Conservation (phyloP, 2,888 invertebrate species). For the Cinara cedri region DNA sequence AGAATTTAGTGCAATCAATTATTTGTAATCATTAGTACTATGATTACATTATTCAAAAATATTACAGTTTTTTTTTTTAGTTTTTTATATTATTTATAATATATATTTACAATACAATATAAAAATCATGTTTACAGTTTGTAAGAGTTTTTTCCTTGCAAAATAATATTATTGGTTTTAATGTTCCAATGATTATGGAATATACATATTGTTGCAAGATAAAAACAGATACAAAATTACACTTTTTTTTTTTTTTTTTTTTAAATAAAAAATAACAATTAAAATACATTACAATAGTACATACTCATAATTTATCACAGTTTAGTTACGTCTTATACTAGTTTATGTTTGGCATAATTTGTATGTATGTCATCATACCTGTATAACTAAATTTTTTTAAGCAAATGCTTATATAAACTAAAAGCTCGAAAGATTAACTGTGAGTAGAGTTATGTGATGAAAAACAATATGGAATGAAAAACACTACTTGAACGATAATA, state of each 20-base stretch:
- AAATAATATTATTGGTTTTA: constrained; percentile 12
- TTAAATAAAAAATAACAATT: constrained; percentile 49
- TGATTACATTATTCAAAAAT: constrained; percentile 42
- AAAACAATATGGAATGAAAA: constrained; percentile 54
- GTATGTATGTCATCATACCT: constrained; percentile 54
- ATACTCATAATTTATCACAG: constrained; percentile 56
- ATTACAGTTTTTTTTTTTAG: constrained; percentile 24
- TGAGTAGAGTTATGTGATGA: constrained; percentile 46
- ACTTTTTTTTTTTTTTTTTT: constrained; percentile 33
- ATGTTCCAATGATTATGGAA: constrained; percentile 7
- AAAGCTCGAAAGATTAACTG: constrained; percentile 51
- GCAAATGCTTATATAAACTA: constrained; percentile 48
- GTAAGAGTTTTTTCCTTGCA: constrained; percentile 43
- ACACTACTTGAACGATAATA: constrained; percentile 35
- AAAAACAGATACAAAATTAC: constrained; percentile 40
- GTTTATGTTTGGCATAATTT: constrained; percentile 54
- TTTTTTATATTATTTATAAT: constrained; percentile 36
- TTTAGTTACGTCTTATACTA: constrained; percentile 56
- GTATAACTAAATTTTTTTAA: constrained; percentile 53
- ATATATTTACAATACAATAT: constrained; percentile 51
- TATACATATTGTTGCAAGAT: constrained; percentile 32
- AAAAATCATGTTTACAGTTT: constrained; percentile 44
- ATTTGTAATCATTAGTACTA: constrained; percentile 37
- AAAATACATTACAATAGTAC: constrained; percentile 47
- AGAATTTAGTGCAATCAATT: constrained; percentile 40